phyloP scores from a whole-genome alignment of 2,888 invertebrate species.

The Timema podura region DNA sequence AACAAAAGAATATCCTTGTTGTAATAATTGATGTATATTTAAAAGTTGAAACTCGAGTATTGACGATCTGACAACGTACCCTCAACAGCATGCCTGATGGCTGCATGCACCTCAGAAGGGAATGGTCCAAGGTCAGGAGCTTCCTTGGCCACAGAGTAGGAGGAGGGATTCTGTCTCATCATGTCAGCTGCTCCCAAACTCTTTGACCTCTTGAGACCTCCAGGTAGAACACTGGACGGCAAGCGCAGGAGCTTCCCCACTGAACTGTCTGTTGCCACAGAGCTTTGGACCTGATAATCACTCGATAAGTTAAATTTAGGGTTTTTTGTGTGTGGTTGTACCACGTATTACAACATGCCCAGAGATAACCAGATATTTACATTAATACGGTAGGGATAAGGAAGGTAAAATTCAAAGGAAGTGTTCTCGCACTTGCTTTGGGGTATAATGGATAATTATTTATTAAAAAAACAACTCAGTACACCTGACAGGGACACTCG shows the following conservation, averaged over 20 bases:
- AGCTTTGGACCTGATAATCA: too few species aligned
- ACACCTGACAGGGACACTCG: too few species aligned
- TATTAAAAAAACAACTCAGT: too few species aligned
- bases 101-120: conserved; percentile 65
- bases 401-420: too few species aligned
- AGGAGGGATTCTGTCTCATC: conserved; percentile 46
- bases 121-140: conserved; percentile 74
- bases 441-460: too few species aligned
- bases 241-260: conserved; percentile 26
- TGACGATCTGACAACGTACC: conserved; percentile 15
- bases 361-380: too few species aligned
- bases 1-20: too few species aligned
- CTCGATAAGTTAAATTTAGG: too few species aligned
- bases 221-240: conserved; percentile 26
- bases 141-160: conserved; percentile 54
- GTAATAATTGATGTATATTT: neutral
- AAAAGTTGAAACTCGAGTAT: neutral
- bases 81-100: conserved; percentile 65
- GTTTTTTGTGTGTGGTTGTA: too few species aligned
- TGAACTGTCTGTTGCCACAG: conserved; percentile 19
- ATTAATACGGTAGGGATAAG: too few species aligned
- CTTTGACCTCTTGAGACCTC: conserved; percentile 72
- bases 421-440: too few species aligned
- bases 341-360: too few species aligned
- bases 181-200: conserved; percentile 75